Evolutionary conservation across 2,888 invertebrate genomes (phyloP).

Genomic region (Byasa hedistus): DNA sequence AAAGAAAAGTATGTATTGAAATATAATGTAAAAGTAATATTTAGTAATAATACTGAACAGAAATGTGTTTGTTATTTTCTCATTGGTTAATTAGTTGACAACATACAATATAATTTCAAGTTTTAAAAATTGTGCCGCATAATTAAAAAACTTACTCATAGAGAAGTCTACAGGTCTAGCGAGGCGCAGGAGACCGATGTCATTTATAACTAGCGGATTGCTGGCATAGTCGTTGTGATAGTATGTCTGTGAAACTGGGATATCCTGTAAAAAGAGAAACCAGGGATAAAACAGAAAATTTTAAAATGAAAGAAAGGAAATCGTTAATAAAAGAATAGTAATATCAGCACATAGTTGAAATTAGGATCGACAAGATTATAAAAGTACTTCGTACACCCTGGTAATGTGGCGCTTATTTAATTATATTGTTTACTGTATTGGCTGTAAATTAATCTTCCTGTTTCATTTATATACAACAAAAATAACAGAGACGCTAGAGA

Average conservation of each 20-base stretch:
- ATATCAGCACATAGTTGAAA: too few relatives aligned
- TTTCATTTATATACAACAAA: too few relatives aligned
- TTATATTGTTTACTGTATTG: too few relatives aligned
- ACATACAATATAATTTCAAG: too few relatives aligned
- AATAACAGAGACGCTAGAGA: too few relatives aligned
- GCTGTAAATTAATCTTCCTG: too few relatives aligned
- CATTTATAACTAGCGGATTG: neutral
- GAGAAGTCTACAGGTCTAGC: slow-evolving; percentile 10
- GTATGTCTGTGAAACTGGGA: neutral
- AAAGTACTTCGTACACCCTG: too few relatives aligned
- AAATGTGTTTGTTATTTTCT: neutral
- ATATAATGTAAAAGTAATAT: neutral
- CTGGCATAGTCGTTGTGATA: neutral
- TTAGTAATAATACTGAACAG: neutral
- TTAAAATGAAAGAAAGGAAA: too few relatives aligned
- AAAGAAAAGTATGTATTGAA: neutral
- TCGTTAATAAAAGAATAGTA: too few relatives aligned
- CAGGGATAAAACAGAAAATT: too few relatives aligned
- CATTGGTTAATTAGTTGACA: neutral
- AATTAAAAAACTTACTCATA: slow-evolving; percentile 10
- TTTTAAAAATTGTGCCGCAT: neutral
- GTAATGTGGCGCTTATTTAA: too few relatives aligned
- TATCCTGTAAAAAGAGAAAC: slow-evolving; percentile 11
- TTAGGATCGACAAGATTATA: too few relatives aligned
- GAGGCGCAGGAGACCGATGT: slow-evolving; percentile 22